A percentile compares a stretch with the other conserved stretches of the same genome.
phyloP scores from a whole-genome alignment of 2,888 invertebrate species.

The Acronicta aceris region DNA sequence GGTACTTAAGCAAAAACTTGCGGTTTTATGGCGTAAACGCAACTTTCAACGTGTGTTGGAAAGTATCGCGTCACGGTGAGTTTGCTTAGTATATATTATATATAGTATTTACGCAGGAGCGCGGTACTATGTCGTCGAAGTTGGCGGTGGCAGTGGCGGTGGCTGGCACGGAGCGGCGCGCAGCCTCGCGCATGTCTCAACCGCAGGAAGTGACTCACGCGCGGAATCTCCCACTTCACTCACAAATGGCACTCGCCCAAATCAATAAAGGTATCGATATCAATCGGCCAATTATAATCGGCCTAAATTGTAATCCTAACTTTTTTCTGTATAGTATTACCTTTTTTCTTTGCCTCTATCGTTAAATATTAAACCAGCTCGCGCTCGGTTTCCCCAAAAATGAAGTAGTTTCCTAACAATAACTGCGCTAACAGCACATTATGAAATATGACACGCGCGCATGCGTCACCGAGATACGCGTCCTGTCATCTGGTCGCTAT shows the following conservation, averaged over 20 bases:
- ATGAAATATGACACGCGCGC: conserved; percentile 6
- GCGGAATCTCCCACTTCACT: neutral
- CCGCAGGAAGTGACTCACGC: conserved; percentile 2
- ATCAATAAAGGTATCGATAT: too few species aligned
- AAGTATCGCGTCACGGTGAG: neutral
- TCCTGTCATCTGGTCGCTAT: too few species aligned
- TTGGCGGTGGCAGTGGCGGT: neutral
- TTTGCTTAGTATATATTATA: too few species aligned
- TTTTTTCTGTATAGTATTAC: neutral
- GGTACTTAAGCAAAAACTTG: too few species aligned
- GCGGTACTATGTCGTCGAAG: neutral
- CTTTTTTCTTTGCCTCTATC: conserved; percentile 26
- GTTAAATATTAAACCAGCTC: conserved; percentile 10
- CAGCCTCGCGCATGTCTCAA: neutral
- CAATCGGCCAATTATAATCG: neutral
- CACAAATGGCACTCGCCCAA: neutral
- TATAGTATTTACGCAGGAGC: conserved; percentile 17
- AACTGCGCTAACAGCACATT: conserved; percentile 2
- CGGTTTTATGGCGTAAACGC: neutral
- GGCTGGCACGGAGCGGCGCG: conserved; percentile 3
- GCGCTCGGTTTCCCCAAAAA: conserved; percentile 27
- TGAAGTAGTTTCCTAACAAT: conserved; percentile 13
- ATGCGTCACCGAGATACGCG: neutral
- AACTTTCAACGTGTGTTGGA: neutral
- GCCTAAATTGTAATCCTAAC: neutral